Conservation (phyloP, 2,888 invertebrate genomes). For the Hirtodrosophila confusa region DNA sequence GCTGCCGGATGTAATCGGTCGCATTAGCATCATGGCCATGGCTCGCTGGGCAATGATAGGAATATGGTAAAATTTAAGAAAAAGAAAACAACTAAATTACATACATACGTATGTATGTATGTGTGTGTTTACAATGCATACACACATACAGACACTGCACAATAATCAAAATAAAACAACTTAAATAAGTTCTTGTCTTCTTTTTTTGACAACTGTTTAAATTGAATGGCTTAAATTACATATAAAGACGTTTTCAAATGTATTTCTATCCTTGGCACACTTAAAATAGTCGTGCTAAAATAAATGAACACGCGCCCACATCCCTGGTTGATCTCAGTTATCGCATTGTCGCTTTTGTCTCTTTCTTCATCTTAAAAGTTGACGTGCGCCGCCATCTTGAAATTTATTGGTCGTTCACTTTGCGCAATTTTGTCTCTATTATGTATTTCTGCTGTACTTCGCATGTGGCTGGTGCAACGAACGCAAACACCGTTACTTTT, state of each 20-base stretch:
- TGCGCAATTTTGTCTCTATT: slow-evolving; percentile 21
- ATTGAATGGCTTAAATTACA: too few relatives aligned
- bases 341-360: slow-evolving; percentile 8
- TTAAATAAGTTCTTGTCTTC: too few relatives aligned
- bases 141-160: too few relatives aligned
- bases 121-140: too few relatives aligned
- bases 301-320: slow-evolving; percentile 22
- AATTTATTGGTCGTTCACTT: slow-evolving; percentile 56
- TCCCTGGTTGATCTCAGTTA: slow-evolving; percentile 24
- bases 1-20: slow-evolving; percentile 83
- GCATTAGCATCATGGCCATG: slow-evolving; percentile 56
- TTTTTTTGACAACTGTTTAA: too few relatives aligned
- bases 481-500: slow-evolving; percentile 52
- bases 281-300: too few relatives aligned
- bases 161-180: too few relatives aligned
- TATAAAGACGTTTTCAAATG: too few relatives aligned
- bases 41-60: not conserved
- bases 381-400: slow-evolving; percentile 40
- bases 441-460: slow-evolving; percentile 5
- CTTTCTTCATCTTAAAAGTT: slow-evolving; percentile 8
- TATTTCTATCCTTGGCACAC: too few relatives aligned
- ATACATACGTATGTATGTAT: too few relatives aligned
- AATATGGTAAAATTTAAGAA: not conserved
- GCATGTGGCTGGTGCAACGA: slow-evolving; percentile 44
- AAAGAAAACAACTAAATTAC: too few relatives aligned